phyloP scores from a whole-genome alignment of 2,797 vertebrate genomes.

The Gadopsis marmoratus region DNA sequence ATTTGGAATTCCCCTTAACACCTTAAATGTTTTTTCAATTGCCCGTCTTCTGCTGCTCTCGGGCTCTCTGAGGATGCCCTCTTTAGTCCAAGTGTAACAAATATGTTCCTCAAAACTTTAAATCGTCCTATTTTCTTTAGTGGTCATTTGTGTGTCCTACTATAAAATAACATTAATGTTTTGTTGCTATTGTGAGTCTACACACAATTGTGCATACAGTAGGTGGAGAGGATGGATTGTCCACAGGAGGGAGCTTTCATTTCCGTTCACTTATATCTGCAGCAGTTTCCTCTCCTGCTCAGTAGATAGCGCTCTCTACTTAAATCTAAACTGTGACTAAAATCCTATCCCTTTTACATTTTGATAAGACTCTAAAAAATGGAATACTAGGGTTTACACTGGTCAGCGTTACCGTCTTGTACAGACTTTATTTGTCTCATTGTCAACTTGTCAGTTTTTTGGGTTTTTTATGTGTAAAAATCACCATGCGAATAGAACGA shows the following conservation, averaged over 20 bases:
- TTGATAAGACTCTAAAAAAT: background rate
- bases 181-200: background rate
- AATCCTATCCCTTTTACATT: background rate
- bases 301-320: slow-evolving; percentile 5
- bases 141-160: background rate
- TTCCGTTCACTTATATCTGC: background rate
- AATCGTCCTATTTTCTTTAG: background rate
- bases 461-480: background rate
- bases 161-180: background rate
- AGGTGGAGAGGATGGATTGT: background rate
- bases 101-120: background rate
- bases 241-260: too few relatives aligned
- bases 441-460: background rate
- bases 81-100: background rate
- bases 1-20: background rate
- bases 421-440: background rate
- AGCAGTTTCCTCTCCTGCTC: slow-evolving; percentile 21
- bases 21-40: too few relatives aligned
- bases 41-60: too few relatives aligned
- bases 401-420: background rate
- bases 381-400: background rate
- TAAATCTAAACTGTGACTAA: background rate
- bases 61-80: background rate
- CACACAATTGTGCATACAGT: background rate
- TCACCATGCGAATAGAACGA: background rate